A percentile compares a stretch with the other conserved stretches of the same genome.
Evolutionary conservation across 92 coral and sea anemone genomes (phyloP).

Genomic region (Phenganax marumi): DNA sequence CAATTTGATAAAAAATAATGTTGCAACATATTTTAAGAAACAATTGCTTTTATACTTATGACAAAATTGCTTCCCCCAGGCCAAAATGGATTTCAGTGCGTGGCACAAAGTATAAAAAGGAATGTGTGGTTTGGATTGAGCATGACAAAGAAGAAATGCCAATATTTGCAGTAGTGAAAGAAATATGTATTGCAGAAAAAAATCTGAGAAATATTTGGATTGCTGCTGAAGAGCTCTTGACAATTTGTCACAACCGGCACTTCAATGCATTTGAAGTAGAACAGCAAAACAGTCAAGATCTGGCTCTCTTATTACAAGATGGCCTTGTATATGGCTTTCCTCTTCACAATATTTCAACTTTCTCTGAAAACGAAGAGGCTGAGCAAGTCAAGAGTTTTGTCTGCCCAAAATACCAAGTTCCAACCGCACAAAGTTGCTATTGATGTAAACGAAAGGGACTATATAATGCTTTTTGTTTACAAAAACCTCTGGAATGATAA

Average conservation of each 20-base stretch:
- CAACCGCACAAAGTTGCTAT: not conserved
- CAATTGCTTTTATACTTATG: not conserved
- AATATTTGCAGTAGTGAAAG: slow-evolving; percentile 48
- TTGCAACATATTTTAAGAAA: not conserved
- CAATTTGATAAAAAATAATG: not conserved
- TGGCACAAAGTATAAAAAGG: slow-evolving; percentile 58
- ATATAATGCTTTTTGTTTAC: no score
- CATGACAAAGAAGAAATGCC: slow-evolving; percentile 56
- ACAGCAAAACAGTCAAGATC: not conserved
- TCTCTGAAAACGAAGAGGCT: no score
- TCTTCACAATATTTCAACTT: not conserved
- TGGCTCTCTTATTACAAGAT: not conserved
- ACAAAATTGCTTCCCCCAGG: slow-evolving; percentile 31
- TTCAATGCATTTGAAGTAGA: slow-evolving; percentile 53
- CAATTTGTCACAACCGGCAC: slow-evolving; percentile 53
- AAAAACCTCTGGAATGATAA: no score
- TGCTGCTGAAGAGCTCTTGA: slow-evolving; percentile 42
- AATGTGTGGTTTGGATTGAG: slow-evolving; percentile 49
- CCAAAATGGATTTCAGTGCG: slow-evolving; percentile 55
- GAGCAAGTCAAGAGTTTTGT: not conserved
- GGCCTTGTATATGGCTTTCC: not conserved
- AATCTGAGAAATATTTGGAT: slow-evolving; percentile 51
- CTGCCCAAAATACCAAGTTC: not conserved
- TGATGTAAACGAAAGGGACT: no score
- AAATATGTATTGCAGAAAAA: slow-evolving; percentile 51